Conservation (phyloP, 2,113 vertebrate genomes). For the Ellobius talpinus region DNA sequence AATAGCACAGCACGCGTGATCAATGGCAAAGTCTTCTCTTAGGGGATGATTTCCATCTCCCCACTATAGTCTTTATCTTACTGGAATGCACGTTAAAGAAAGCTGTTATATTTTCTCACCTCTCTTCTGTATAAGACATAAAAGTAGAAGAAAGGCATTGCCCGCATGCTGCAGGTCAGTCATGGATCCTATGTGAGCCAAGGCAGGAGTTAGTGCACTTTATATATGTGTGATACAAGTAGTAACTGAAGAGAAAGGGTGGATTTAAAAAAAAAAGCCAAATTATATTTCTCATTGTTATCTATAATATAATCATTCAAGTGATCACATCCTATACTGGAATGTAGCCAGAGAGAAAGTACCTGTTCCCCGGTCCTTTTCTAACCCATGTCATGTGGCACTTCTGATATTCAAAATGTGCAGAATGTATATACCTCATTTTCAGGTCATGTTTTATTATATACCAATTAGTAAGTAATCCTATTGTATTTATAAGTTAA, state of each 20-base stretch:
- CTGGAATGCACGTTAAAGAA: not conserved
- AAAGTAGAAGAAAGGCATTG: not conserved
- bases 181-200: not conserved
- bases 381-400: not conserved
- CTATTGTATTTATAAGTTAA: not conserved
- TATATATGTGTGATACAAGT: not conserved
- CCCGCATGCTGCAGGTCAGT: not conserved
- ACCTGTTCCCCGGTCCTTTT: not conserved
- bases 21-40: not conserved
- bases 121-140: not conserved
- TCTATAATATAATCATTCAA: not conserved
- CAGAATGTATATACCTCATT: not conserved
- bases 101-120: not conserved
- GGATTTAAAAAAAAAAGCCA: not conserved
- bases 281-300: constrained; percentile 17
- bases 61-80: not conserved
- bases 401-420: constrained; percentile 4
- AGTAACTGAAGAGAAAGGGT: not conserved
- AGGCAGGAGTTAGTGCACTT: not conserved
- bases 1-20: not conserved
- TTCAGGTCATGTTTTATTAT: not conserved
- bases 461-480: not conserved
- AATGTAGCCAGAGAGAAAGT: constrained; percentile 24
- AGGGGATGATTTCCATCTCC: not conserved
- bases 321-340: not conserved